Conservation (phyloP, 2,888 invertebrate species). For the Amphipyra berbera region DNA sequence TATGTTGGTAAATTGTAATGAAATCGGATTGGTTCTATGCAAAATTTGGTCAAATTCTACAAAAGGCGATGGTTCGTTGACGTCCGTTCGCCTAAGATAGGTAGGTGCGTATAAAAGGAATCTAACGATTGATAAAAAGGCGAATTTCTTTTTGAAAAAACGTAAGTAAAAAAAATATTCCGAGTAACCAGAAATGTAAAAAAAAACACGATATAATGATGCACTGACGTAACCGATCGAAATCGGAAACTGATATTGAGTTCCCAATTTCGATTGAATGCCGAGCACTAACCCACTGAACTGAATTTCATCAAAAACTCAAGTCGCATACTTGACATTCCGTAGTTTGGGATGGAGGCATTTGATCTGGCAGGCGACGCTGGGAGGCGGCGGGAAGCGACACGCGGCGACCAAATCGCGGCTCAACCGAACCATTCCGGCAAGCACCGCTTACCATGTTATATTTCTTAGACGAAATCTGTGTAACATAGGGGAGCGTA, state of each 20-base stretch:
- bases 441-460: constrained; percentile 41
- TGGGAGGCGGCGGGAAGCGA: constrained; percentile 10
- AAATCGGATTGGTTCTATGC: too few species aligned
- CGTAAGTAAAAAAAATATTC: too few species aligned
- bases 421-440: constrained; percentile 17
- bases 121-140: too few species aligned
- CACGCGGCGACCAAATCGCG: constrained; percentile 9
- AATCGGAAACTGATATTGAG: not conserved
- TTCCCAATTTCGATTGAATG: too few species aligned
- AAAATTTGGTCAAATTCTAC: too few species aligned
- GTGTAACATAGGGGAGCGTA: constrained; percentile 25
- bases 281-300: constrained; percentile 17
- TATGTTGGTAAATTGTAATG: too few species aligned
- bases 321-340: constrained; percentile 21
- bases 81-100: too few species aligned
- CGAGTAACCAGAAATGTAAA: too few species aligned
- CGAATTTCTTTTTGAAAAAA: too few species aligned
- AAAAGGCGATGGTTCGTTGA: too few species aligned
- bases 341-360: constrained; percentile 11
- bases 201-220: too few species aligned
- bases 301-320: constrained; percentile 29
- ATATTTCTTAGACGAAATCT: constrained; percentile 36
- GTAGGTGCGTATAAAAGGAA: too few species aligned
- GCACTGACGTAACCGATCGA: not conserved
- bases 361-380: constrained; percentile 26